Evolutionary conservation across 2,797 vertebrate genomes (phyloP).

Genomic region (Silurus lanzhouensis): DNA sequence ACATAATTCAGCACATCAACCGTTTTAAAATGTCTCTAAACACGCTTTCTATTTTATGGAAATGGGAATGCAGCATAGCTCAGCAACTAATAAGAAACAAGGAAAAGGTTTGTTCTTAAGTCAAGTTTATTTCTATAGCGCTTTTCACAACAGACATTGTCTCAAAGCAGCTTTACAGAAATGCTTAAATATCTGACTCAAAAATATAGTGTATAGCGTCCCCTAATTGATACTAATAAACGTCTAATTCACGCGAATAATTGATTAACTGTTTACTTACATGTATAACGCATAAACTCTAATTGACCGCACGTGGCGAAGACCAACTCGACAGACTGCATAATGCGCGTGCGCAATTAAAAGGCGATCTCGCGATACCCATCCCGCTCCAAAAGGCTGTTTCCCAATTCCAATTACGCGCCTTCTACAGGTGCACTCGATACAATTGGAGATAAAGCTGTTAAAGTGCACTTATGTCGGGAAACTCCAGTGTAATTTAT

Average conservation of each 20-base stretch:
- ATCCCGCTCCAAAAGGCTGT: neutral
- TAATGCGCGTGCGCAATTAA: conserved; percentile 20
- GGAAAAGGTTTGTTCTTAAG: no score
- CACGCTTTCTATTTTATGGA: neutral
- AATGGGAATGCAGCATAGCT: neutral
- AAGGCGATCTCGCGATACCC: no score
- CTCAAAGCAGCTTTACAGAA: no score
- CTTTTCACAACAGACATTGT: no score
- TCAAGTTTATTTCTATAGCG: no score
- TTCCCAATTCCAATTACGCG: neutral
- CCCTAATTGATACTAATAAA: neutral
- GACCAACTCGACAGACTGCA: accelerated
- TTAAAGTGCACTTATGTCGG: neutral
- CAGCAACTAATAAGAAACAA: neutral
- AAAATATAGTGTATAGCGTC: no score
- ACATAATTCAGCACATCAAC: neutral
- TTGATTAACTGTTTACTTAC: neutral
- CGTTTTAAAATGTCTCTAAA: no score
- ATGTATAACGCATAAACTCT: neutral
- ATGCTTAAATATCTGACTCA: no score
- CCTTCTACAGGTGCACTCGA: neutral
- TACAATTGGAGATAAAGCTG: neutral
- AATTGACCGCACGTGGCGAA: neutral
- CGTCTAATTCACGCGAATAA: no score
- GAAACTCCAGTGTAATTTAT: no score